Evolutionary conservation across 2,888 invertebrate species (phyloP).

Genomic region (Agrotis clavis): DNA sequence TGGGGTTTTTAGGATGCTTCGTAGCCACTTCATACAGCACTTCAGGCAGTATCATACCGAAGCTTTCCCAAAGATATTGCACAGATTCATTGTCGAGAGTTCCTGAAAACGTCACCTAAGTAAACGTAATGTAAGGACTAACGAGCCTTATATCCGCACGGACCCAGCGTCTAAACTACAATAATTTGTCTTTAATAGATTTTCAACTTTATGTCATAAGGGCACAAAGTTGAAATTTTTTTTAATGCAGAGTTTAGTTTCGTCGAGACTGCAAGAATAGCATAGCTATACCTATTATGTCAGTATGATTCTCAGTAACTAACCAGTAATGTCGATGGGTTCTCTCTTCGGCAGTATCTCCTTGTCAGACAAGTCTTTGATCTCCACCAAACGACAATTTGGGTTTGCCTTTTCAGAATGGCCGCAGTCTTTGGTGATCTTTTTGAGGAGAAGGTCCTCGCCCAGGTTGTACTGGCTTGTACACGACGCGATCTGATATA

Average conservation of each 20-base stretch:
- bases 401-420: constrained; percentile 70
- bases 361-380: constrained; percentile 67
- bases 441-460: constrained; percentile 69
- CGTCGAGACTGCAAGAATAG: no score
- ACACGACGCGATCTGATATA: constrained; percentile 79
- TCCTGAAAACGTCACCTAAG: constrained; percentile 63
- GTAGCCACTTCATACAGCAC: constrained; percentile 75
- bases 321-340: constrained; percentile 73
- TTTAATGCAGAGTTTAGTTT: no score
- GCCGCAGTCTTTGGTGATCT: constrained; percentile 75
- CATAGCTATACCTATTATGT: background rate
- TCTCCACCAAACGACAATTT: constrained; percentile 68
- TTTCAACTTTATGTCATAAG: no score
- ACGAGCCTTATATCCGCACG: no score
- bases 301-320: constrained; percentile 18
- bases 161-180: no score
- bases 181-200: no score
- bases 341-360: constrained; percentile 71
- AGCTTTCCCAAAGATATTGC: constrained; percentile 80
- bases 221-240: no score
- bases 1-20: constrained; percentile 78
- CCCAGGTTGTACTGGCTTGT: constrained; percentile 75
- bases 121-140: no score
- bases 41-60: constrained; percentile 78
- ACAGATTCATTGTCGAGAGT: constrained; percentile 73